Evolutionary conservation across 2,797 vertebrate genomes (phyloP).

Genomic region (Lagorchestes hirsutus): DNA sequence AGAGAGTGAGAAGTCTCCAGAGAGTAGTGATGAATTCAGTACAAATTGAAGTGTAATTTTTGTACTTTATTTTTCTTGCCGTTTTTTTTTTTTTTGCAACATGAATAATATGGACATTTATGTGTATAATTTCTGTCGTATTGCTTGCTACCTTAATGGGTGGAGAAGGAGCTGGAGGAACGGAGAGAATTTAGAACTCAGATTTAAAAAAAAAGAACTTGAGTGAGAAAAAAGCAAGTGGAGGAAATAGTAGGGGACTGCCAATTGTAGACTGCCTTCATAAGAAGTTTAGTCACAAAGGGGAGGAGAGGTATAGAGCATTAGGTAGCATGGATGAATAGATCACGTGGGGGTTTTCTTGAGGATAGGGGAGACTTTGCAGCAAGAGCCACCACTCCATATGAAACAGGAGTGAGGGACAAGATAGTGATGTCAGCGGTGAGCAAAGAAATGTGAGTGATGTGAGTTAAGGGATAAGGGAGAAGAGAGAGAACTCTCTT

Average conservation of each 20-base stretch:
- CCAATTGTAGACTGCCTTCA: neutral
- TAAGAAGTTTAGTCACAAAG: neutral
- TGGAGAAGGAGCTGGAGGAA: neutral
- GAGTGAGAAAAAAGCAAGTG: neutral
- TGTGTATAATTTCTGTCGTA: neutral
- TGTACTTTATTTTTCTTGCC: neutral
- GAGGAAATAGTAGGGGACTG: neutral
- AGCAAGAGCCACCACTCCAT: neutral
- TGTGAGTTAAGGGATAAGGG: too few relatives aligned
- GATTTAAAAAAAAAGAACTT: too few relatives aligned
- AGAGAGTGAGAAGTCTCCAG: too few relatives aligned
- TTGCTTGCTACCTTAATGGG: neutral
- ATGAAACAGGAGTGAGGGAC: too few relatives aligned
- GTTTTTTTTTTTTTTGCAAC: too few relatives aligned
- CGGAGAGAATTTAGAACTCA: neutral
- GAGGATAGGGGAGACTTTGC: neutral
- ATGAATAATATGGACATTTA: neutral
- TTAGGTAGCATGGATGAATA: neutral
- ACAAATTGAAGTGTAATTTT: neutral
- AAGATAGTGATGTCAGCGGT: too few relatives aligned
- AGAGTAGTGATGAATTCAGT: neutral
- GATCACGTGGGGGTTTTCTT: neutral
- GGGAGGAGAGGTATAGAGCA: neutral
- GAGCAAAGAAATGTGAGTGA: too few relatives aligned
- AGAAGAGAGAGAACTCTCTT: too few relatives aligned